phyloP scores from a whole-genome alignment of 2,113 vertebrate species.

The Prochilodus magdalenae region DNA sequence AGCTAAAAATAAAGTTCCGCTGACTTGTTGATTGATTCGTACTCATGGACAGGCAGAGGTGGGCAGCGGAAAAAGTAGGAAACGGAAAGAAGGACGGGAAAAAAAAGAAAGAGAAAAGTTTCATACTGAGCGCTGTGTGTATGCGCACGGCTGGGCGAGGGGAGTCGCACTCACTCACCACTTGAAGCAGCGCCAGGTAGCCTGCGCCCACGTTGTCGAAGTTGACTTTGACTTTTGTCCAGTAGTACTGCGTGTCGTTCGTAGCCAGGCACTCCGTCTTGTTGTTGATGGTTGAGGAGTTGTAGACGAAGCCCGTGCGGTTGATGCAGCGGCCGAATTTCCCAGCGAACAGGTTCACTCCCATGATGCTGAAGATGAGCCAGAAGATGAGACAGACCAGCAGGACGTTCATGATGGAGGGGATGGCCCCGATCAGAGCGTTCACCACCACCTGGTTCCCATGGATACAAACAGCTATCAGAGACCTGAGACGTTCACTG shows the following conservation, averaged over 20 bases:
- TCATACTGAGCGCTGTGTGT: constrained; percentile 30
- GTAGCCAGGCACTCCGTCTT: constrained; percentile 84
- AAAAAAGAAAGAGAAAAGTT: constrained; percentile 34
- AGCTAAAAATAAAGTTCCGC: constrained; percentile 61
- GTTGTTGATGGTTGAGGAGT: constrained; percentile 85
- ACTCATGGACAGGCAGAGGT: constrained; percentile 49
- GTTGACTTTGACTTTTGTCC: constrained; percentile 98
- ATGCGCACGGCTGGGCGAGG: neutral
- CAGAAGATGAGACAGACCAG: constrained; percentile 99
- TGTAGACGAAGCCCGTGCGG: constrained; percentile 82
- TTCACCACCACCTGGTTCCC: constrained; percentile 92
- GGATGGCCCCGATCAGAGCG: constrained; percentile 95
- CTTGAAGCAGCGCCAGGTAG: constrained; percentile 95
- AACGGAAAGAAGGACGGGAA: constrained; percentile 24
- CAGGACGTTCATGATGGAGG: constrained; percentile 99
- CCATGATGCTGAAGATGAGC: constrained; percentile 99
- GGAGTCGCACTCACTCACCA: constrained; percentile 88
- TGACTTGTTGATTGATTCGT: constrained; percentile 57
- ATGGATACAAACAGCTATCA: constrained; percentile 35
- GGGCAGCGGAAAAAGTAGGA: constrained; percentile 45
- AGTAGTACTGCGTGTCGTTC: constrained; percentile 85
- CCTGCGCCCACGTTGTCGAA: constrained; percentile 97
- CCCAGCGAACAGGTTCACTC: constrained; percentile 96
- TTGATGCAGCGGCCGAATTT: constrained; percentile 95
- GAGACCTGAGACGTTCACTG: constrained; percentile 10